A percentile compares a stretch with the other conserved stretches of the same genome.
Evolutionary conservation across 2,113 vertebrate genomes (phyloP).

Genomic region (Crotalus helleri): DNA sequence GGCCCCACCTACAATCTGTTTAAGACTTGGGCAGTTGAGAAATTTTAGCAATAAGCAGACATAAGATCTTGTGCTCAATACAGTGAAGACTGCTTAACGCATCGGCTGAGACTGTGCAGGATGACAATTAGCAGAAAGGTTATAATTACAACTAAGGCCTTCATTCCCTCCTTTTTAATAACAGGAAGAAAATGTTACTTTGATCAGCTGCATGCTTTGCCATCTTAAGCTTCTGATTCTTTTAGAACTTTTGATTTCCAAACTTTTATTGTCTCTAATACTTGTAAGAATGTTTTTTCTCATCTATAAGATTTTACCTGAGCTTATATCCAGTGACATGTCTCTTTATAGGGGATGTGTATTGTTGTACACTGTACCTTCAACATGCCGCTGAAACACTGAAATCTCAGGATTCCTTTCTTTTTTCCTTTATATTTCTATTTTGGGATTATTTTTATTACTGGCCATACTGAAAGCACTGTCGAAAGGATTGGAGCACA

Average conservation of each 20-base stretch:
- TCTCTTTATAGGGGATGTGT: background rate
- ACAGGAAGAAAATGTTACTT: conserved; percentile 1
- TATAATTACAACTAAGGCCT: background rate
- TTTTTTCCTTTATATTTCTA: background rate
- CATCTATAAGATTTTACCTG: background rate
- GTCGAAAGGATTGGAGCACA: background rate
- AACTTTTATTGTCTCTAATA: background rate
- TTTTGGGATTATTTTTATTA: background rate
- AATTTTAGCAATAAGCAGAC: background rate
- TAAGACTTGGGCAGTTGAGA: background rate
- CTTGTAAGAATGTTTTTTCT: background rate
- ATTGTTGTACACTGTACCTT: background rate
- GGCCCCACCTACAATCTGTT: background rate
- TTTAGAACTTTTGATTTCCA: background rate
- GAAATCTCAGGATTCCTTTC: background rate
- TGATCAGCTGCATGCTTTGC: background rate
- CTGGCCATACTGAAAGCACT: background rate
- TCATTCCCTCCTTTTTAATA: background rate
- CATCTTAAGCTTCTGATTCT: background rate
- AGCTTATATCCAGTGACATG: background rate
- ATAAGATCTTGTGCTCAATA: background rate
- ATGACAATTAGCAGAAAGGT: background rate
- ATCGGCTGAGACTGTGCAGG: background rate
- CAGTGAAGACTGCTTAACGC: background rate
- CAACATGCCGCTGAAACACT: background rate